Percentiles rank a stretch among this genome's conserved stretches.
Conservation (phyloP, 2,888 invertebrate genomes). For the Pristionchus maxplancki region DNA sequence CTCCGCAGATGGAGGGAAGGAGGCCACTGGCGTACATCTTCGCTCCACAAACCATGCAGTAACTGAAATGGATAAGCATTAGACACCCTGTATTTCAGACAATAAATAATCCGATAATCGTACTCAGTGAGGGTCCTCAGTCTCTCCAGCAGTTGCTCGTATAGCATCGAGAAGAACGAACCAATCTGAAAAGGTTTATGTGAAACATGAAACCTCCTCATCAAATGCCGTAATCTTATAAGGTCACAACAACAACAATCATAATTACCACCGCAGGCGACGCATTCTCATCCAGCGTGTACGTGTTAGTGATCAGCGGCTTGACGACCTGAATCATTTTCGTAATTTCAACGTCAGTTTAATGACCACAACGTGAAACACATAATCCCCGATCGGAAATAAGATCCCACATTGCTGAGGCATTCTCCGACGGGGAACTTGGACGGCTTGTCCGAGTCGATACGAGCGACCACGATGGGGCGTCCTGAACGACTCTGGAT, state of each 20-base stretch:
- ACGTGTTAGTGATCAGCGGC: neutral
- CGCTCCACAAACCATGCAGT: slow-evolving; percentile 34
- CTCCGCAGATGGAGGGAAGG: slow-evolving; percentile 35
- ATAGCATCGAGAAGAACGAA: slow-evolving; percentile 18
- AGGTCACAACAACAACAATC: neutral
- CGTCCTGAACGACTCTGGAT: neutral
- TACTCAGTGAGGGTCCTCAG: slow-evolving; percentile 32
- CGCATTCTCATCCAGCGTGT: neutral
- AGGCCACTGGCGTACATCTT: slow-evolving; percentile 18
- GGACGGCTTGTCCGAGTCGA: slow-evolving; percentile 3
- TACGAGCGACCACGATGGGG: neutral
- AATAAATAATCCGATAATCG: neutral
- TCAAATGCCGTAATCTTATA: neutral
- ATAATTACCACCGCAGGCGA: neutral
- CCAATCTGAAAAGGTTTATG: neutral
- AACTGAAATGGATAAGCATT: neutral
- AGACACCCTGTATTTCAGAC: neutral
- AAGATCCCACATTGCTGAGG: neutral
- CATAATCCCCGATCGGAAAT: neutral
- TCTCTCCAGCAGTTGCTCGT: slow-evolving; percentile 24
- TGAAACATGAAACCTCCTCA: neutral
- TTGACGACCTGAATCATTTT: neutral
- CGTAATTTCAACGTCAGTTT: neutral
- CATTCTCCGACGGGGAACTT: slow-evolving; percentile 32
- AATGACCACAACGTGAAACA: too few relatives aligned